Percentiles rank a stretch among this genome's conserved stretches.
Evolutionary conservation across 2,113 vertebrate species (phyloP).

Genomic region (Myotis davidii): DNA sequence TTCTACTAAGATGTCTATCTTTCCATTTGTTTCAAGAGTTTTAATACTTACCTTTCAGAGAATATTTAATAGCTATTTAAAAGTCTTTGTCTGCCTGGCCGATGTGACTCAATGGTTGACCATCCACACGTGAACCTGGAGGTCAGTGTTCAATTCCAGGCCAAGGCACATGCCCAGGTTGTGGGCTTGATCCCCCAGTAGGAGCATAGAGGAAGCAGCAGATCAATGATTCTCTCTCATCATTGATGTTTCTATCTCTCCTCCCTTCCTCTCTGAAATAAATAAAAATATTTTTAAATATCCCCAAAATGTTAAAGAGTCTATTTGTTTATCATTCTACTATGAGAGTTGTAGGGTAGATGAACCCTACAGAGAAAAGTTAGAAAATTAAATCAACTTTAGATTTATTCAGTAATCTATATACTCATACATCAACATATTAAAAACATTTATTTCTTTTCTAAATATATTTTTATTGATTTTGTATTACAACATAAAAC

Average conservation of each 20-base stretch:
- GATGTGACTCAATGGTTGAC: too few relatives aligned
- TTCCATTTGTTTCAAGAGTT: not conserved
- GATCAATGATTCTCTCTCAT: too few relatives aligned
- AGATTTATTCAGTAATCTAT: not conserved
- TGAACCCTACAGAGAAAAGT: not conserved
- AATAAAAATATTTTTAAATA: not conserved
- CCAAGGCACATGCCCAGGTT: too few relatives aligned
- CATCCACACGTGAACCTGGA: too few relatives aligned
- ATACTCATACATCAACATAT: not conserved
- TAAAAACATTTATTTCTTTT: not conserved
- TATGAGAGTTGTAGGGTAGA: not conserved
- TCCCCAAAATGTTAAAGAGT: not conserved
- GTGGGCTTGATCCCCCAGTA: too few relatives aligned
- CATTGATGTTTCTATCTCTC: too few relatives aligned
- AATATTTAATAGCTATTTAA: not conserved
- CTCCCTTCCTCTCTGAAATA: too few relatives aligned
- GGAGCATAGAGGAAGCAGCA: not conserved
- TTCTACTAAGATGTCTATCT: not conserved
- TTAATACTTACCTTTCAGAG: not conserved
- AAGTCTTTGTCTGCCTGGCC: not conserved
- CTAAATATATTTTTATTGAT: not conserved
- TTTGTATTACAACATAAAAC: not conserved
- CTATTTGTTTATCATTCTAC: not conserved
- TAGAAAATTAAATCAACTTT: not conserved
- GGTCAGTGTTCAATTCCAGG: too few relatives aligned